Evolutionary conservation across 2,888 invertebrate genomes (phyloP), one percentile per base, ranked within the genome.

Genomic region (Andrena flavipes): DNA sequence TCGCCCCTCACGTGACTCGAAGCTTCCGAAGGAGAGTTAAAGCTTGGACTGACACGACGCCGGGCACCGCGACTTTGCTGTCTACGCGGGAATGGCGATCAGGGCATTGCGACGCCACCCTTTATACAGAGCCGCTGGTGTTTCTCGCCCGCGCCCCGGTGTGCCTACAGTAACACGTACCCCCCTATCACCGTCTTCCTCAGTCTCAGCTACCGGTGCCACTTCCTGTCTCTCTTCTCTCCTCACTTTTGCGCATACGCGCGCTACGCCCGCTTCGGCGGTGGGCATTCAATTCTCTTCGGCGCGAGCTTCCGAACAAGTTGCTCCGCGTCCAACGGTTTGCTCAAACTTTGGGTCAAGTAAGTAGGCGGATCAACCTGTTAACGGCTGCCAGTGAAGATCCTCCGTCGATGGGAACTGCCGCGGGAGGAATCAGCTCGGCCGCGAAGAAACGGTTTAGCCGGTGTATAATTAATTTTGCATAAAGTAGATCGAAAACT

Each of bases 31-130:
- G 59, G 51, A 71, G 67, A 16, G 51, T 26, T 51, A 51, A 42
- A 35, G 48, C n/a, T 67, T 42, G 51, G 56, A 13, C 63, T 42
- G 62, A 26, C 10, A 63, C 71, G 76, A 77, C 76, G 78, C 67
- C 65, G 76, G 72, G 70, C 84, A 86, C 86, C 85, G 83, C 89
- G 82, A 87, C 88, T 87, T 90, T 87, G 89, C 85, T 89, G 90
- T 91, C 92, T 87, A 89, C 92, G 91, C 92, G 91, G 88, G 92
- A 93, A 92, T 93, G 93, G 91, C 91, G 92, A 81, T 85, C 88
- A 82, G 85, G 88, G 89, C 87, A 89, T 87, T 89, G 88, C 89
- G 90, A 84, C 90, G 89, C 90, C 91, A 89, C 89, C 90, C 92
- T 93, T 93, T 93, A 94, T 93, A 93, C 86, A 83, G 62, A 69